Evolutionary conservation across 2,888 invertebrate species (phyloP).

Genomic region (Lacanobia wlatinum): DNA sequence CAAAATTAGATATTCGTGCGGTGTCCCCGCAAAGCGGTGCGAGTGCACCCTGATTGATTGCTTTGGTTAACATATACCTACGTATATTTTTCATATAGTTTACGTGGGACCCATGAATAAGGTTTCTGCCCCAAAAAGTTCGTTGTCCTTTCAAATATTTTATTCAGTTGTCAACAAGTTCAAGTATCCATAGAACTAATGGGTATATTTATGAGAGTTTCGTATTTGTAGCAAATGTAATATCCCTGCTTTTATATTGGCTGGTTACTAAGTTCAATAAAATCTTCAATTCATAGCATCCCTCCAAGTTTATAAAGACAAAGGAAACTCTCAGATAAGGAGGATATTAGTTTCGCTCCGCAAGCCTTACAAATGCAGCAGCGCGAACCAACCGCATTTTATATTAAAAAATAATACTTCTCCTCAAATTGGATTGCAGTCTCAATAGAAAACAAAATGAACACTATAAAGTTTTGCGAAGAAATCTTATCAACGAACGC

Average conservation of each 20-base stretch:
- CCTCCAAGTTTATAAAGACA: slow-evolving; percentile 42
- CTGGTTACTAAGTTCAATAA: slow-evolving; percentile 32
- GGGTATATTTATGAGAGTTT: slow-evolving; percentile 5
- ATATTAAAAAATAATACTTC: slow-evolving; percentile 59
- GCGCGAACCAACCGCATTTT: slow-evolving; percentile 39
- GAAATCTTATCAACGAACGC: slow-evolving; percentile 64
- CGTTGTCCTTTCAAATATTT: slow-evolving; percentile 19
- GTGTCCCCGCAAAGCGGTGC: slow-evolving; percentile 87
- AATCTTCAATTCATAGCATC: slow-evolving; percentile 41
- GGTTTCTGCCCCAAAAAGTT: slow-evolving; percentile 25
- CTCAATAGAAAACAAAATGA: slow-evolving; percentile 63
- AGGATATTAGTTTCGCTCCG: slow-evolving; percentile 56
- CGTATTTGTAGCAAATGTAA: slow-evolving; percentile 7
- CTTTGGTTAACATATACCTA: slow-evolving; percentile 70
- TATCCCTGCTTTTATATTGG: slow-evolving; percentile 18
- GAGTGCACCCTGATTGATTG: slow-evolving; percentile 88
- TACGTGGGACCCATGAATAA: slow-evolving; percentile 33
- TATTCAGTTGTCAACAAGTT: neutral
- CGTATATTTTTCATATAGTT: slow-evolving; percentile 62
- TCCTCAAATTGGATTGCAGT: slow-evolving; percentile 52
- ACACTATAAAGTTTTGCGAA: slow-evolving; percentile 58
- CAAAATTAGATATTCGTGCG: slow-evolving; percentile 90
- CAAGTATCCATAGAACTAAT: neutral
- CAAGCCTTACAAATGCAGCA: slow-evolving; percentile 49
- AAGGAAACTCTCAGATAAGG: slow-evolving; percentile 33